Evolutionary conservation across 1,140 invertebrate species (phyloP).

Genomic region (Drosophila jambulina): DNA sequence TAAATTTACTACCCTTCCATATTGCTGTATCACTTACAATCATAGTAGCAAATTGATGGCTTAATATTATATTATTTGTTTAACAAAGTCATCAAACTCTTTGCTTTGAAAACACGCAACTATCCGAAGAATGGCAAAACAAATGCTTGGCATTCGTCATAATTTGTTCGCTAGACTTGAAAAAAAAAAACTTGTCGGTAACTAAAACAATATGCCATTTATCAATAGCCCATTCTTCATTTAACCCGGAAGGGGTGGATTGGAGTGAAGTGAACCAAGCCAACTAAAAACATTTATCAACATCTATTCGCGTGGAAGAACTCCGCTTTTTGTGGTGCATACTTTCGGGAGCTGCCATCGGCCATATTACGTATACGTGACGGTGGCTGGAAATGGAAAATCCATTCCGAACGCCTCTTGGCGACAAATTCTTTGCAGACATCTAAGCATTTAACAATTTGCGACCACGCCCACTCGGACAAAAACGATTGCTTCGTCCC

Average conservation of each 20-base stretch:
- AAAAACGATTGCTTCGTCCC: conserved; percentile 17
- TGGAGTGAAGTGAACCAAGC: background rate
- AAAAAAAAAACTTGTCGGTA: conserved; percentile 17
- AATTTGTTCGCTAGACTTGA: conserved; percentile 11
- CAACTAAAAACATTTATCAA: conserved; percentile 49
- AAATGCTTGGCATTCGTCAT: conserved; percentile 23
- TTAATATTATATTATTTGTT: conserved; percentile 2
- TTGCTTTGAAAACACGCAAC: background rate
- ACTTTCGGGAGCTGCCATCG: conserved; percentile 29
- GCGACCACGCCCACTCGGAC: conserved; percentile 41
- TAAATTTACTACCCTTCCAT: too few species aligned
- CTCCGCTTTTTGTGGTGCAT: conserved; percentile 23
- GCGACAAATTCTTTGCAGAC: conserved; percentile 63
- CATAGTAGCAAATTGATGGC: background rate
- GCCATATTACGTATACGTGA: conserved; percentile 56
- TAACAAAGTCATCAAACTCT: background rate
- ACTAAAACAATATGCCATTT: conserved; percentile 44
- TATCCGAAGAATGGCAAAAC: background rate
- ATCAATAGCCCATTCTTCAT: conserved; percentile 41
- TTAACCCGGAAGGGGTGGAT: background rate
- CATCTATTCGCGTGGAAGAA: conserved; percentile 16
- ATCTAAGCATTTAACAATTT: conserved; percentile 62
- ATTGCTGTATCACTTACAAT: too few species aligned
- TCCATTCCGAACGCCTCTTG: conserved; percentile 39
- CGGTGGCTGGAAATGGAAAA: conserved; percentile 40